Evolutionary conservation across 2,888 invertebrate species (phyloP).

Genomic region (Euzetes globulus): DNA sequence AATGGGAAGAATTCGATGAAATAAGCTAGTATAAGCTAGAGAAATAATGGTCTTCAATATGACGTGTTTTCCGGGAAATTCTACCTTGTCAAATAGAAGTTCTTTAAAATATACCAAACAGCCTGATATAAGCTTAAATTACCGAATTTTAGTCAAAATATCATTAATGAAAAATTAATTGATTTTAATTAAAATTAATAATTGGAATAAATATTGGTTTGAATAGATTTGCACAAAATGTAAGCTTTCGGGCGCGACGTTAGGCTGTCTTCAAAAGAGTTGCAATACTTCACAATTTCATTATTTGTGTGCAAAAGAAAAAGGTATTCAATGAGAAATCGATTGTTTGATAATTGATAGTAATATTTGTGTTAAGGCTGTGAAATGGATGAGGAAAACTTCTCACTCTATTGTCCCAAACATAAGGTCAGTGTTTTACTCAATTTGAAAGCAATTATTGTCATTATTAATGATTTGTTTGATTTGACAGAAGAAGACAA

Average conservation of each 20-base stretch:
- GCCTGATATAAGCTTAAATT: no score
- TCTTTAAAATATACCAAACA: no score
- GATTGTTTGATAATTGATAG: constrained; percentile 35
- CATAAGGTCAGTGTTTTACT: constrained; percentile 45
- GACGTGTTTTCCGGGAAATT: no score
- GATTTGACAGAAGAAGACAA: constrained; percentile 10
- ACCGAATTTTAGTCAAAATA: no score
- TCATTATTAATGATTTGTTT: not conserved
- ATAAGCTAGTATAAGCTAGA: no score
- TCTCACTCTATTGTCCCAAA: constrained; percentile 49
- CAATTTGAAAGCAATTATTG: not conserved
- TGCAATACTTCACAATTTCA: constrained; percentile 42
- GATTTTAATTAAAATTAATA: not conserved
- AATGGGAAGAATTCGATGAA: no score
- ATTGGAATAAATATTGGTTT: not conserved
- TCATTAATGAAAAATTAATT: no score
- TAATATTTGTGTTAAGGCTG: constrained; percentile 44
- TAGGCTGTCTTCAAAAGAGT: constrained; percentile 43
- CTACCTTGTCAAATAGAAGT: no score
- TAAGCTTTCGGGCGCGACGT: constrained; percentile 43
- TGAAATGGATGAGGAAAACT: constrained; percentile 48
- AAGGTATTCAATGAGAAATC: constrained; percentile 37
- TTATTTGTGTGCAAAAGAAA: constrained; percentile 43
- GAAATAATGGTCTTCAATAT: no score
- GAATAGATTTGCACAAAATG: constrained; percentile 43